A percentile compares a stretch with the other conserved stretches of the same genome.
phyloP scores from a whole-genome alignment of 2,113 vertebrate species.

The Bostrychus sinensis region DNA sequence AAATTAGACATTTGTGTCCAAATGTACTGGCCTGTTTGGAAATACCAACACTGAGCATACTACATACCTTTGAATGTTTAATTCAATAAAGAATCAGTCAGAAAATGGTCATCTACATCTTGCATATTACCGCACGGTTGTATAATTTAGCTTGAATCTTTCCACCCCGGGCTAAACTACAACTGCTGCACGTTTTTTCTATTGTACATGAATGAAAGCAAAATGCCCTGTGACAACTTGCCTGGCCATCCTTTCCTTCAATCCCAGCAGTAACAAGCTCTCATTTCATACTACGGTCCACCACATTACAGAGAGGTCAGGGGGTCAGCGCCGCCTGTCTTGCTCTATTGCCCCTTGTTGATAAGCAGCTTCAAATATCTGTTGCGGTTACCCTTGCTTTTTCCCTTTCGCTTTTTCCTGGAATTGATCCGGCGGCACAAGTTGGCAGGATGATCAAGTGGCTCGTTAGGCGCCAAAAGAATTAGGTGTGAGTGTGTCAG shows the following conservation, averaged over 20 bases:
- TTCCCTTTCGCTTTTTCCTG: constrained; percentile 5
- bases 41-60: too few species aligned
- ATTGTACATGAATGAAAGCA: constrained; percentile 10
- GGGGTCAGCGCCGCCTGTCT: constrained; percentile 34
- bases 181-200: neutral
- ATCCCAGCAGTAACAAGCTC: constrained; percentile 19
- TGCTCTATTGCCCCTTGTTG: constrained; percentile 49
- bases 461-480: constrained; percentile 70
- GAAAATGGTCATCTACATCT: too few species aligned
- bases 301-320: constrained; percentile 32
- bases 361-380: constrained; percentile 64
- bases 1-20: too few species aligned
- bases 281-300: constrained; percentile 36
- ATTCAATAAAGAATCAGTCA: too few species aligned
- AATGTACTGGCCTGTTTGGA: too few species aligned
- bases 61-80: too few species aligned
- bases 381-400: constrained; percentile 45
- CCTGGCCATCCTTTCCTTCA: neutral
- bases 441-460: constrained; percentile 74
- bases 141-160: neutral
- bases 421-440: constrained; percentile 65
- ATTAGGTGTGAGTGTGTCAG: constrained; percentile 61
- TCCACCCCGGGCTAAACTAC: neutral
- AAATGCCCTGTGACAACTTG: constrained; percentile 15
- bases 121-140: too few species aligned